Evolutionary conservation across 2,797 vertebrate genomes (phyloP), one percentile per base, ranked within the genome.

Genomic region (Limnodromus scolopaceus): DNA sequence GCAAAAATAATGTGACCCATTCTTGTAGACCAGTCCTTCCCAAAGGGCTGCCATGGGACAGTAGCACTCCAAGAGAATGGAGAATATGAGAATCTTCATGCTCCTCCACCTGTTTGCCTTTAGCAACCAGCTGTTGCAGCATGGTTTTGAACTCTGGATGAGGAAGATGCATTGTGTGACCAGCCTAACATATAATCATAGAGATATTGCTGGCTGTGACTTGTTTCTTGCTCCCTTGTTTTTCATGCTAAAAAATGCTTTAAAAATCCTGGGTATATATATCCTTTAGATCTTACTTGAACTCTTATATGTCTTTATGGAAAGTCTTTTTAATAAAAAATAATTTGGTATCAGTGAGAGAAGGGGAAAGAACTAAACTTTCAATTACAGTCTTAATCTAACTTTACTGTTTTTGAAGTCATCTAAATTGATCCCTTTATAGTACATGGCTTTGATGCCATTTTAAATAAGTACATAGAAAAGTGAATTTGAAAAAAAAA

Each of bases 351-450:
- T 51, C 46, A 76, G n/a, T 81, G n/a, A 81, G 58, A 93, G 68
- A 38, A 87, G 30, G 58, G n/a, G 34, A 92, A 96, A 81, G 39
- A 87, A 66, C 36, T 91, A 75, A 97, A 87, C 34, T 87, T 94
- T 89, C 74, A 92, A 89, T 96, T 96, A 91, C 93, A 92, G 23
- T 77, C 75, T 80, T 91, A 92, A 89, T 92, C 79, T 91, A 89
- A 93, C 27, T 95, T 95, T 84, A 84, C 41, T 91, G 66, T 0
- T 83, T 94, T 84, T 94, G 72, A 94, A 94, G 63, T 74, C 3
- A 89, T 89, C 30, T 89, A 90, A 94, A 93, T 70, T 78, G 69
- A 86, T 92, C 53, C 34, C 23, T 95, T 95, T 88, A 80, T 75
- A 86, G 46, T 43, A 74, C 14, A 81, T 11, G 25, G 25, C 84